These are phyloP conservation scores for Heliconius sara DNA, from an alignment of 2,888 invertebrate species.

Conservation along the genomic window DNA sequence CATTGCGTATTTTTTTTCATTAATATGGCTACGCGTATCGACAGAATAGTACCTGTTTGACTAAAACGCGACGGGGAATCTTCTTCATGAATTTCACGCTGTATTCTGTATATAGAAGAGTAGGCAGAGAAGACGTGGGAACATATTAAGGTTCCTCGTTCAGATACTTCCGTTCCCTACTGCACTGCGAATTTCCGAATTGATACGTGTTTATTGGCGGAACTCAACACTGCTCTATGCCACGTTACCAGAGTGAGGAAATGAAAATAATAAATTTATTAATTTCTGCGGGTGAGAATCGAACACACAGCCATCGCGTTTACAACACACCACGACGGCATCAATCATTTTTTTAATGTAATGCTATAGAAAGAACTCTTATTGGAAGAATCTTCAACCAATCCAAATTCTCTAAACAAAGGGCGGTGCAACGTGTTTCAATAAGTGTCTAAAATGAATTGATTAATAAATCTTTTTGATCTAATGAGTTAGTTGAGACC, in stretches of 20 bases:
- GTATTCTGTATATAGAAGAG: not conserved
- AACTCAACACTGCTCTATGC: not conserved
- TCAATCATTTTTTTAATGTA: not conserved
- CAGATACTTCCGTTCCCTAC: too few species aligned
- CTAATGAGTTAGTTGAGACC: too few species aligned
- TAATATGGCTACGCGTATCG: too few species aligned
- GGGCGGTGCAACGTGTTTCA: not conserved
- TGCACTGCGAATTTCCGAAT: not conserved
- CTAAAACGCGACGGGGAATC: too few species aligned
- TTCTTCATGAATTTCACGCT: not conserved
- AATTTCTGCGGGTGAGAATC: not conserved
- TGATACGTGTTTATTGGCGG: not conserved
- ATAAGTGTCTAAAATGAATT: too few species aligned
- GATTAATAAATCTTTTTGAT: too few species aligned
- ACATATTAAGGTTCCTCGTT: not conserved
- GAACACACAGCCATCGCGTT: too few species aligned
- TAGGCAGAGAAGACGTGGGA: not conserved
- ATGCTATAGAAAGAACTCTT: not conserved
- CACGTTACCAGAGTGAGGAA: not conserved
- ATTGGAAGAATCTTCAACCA: not conserved
- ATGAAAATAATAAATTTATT: not conserved
- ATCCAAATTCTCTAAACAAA: not conserved
- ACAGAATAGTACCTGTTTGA: too few species aligned
- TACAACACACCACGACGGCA: too few species aligned
- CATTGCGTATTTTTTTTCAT: too few species aligned